Percentiles rank a stretch among this genome's conserved stretches.
phyloP scores from a whole-genome alignment of 1,140 invertebrate species.

The Pseudoatta argentina region DNA sequence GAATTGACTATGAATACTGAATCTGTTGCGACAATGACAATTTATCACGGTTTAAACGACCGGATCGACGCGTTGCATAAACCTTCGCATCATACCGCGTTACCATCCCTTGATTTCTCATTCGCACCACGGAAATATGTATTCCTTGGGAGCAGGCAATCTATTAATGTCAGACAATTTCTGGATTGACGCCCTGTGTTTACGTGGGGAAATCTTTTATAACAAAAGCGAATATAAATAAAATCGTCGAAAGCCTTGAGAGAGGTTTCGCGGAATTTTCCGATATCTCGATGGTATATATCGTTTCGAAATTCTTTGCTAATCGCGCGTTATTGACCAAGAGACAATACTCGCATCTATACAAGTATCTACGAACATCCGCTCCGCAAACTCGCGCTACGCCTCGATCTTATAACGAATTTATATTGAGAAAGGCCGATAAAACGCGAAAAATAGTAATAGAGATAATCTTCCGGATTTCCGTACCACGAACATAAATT shows the following conservation, averaged over 20 bases:
- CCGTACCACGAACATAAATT: not conserved
- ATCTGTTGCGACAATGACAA: not conserved
- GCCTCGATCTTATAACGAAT: not conserved
- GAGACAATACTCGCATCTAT: not conserved
- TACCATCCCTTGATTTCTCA: conserved; percentile 80
- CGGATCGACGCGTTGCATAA: conserved; percentile 50
- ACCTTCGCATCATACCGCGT: conserved; percentile 82
- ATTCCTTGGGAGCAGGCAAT: not conserved
- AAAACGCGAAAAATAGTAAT: not conserved
- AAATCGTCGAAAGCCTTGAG: not conserved
- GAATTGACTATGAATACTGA: too few species aligned
- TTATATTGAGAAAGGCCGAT: not conserved
- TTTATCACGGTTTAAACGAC: not conserved
- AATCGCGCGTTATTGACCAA: not conserved
- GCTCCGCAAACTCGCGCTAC: not conserved
- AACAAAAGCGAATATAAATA: conserved; percentile 24
- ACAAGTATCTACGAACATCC: not conserved
- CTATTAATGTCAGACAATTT: conserved; percentile 31
- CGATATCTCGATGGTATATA: not conserved
- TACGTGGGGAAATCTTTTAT: conserved; percentile 13
- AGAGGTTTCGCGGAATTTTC: not conserved
- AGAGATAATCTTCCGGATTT: conserved; percentile 9
- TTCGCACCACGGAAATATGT: not conserved
- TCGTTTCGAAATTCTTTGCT: not conserved
- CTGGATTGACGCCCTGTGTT: conserved; percentile 6